Evolutionary conservation across 2,113 vertebrate genomes (phyloP).

Genomic region (Ophthalmolycus amberensis): DNA sequence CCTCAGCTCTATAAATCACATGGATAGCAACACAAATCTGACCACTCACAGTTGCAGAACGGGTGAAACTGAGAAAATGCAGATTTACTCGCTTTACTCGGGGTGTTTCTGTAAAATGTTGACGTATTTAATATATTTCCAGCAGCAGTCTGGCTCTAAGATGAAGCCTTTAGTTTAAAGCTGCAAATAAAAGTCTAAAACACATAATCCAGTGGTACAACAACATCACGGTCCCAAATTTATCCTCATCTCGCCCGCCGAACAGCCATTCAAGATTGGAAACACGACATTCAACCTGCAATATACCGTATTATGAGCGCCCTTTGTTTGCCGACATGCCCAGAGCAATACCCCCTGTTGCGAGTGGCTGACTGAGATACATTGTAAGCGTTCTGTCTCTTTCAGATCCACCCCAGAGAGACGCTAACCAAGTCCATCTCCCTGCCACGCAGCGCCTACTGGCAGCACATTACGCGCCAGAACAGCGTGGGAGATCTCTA

Average conservation of each 20-base stretch:
- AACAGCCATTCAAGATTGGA: constrained; percentile 24
- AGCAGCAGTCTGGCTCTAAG: background rate
- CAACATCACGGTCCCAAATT: constrained; percentile 9
- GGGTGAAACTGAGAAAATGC: background rate
- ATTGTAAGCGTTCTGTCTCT: constrained; percentile 63
- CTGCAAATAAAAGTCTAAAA: constrained; percentile 16
- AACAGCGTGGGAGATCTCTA: constrained; percentile 97
- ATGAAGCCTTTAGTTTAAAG: background rate
- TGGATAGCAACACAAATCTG: constrained; percentile 34
- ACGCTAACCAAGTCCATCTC: constrained; percentile 95
- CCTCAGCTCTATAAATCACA: constrained; percentile 62
- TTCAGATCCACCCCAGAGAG: constrained; percentile 93
- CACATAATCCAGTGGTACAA: background rate
- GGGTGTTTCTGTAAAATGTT: background rate
- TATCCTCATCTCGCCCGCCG: constrained; percentile 19
- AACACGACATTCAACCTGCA: constrained; percentile 17
- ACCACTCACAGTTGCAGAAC: constrained; percentile 22
- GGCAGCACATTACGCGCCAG: constrained; percentile 98
- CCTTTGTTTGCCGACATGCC: constrained; percentile 37
- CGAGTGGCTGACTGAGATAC: constrained; percentile 48
- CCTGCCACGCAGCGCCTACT: constrained; percentile 96
- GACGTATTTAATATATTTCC: constrained; percentile 1
- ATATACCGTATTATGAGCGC: background rate
- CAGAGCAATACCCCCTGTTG: constrained; percentile 31
- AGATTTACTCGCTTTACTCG: background rate